Base-by-base conservation (phyloP, 2,797 vertebrate species). In the Thripadectes ignobilis region DNA sequence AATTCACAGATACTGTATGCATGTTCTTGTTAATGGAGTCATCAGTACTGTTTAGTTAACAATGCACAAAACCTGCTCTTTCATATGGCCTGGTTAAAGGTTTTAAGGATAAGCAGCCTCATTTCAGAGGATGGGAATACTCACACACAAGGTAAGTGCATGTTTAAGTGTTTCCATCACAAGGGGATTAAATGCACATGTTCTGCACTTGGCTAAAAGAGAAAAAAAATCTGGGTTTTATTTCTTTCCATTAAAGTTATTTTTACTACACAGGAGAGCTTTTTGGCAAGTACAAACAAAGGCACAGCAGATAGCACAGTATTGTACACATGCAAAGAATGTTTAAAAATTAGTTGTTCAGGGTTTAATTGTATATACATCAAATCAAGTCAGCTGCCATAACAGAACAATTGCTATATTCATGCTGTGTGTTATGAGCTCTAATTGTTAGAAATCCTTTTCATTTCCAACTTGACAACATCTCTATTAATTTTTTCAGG, bases 41-140 rank as follows among this genome's bases (percentile, higher is more conserved):
- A 85, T 94, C 92, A 96, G 91, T 45, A 95, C 93, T 84, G 88
- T 95, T 90, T 89, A 93, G 78, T 89, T 95, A 97, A 84, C 92
- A 94, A 80, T 80, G 85, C 95, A 97, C 92, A 95, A 96, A 97
- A 72, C 73, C 81, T 95, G 3, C 23, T 54, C 39, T 85, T 69
- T 83, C 55, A 13, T 16, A 49, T 3, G n/a, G 69, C 29, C 51
- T 65, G 52, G 54, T 62, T 77, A 29, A 82, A 86, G 32, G 48
- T 72, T 94, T 92, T 51, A 55, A 58, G 72, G 22, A 39, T 5
- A 54, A 74, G 65, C 41, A 87, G 49, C 52, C 69, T 80, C 46
- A 26, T 88, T 82, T 80, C 69, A 75, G 75, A 46, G 27, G 81
- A 38, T 6, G 26, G 30, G 21, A 88, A 74, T 8, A 41, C 13